Percentiles rank a stretch among this genome's conserved stretches.
Conservation (phyloP, 2,797 vertebrate species). For the Alcedo atthis region DNA sequence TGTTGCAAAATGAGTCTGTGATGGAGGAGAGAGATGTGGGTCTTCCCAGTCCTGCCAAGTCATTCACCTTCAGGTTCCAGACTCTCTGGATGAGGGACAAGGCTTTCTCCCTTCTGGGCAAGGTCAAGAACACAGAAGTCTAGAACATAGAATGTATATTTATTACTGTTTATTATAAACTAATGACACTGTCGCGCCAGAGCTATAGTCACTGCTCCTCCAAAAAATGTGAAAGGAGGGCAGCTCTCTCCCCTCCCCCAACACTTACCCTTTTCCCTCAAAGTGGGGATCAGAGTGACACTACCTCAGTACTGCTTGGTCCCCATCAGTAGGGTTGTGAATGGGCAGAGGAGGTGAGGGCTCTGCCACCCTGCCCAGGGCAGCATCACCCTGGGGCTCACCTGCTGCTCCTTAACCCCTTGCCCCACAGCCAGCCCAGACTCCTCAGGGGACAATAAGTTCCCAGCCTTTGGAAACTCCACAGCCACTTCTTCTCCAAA, state of each 20-base stretch:
- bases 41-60: background rate
- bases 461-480: background rate
- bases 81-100: background rate
- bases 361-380: background rate
- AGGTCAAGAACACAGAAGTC: background rate
- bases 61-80: background rate
- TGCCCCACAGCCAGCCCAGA: accelerated
- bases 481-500: background rate
- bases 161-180: background rate
- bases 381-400: background rate
- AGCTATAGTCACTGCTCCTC: background rate
- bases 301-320: background rate
- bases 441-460: background rate
- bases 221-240: background rate
- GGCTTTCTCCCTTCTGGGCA: background rate
- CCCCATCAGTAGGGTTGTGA: background rate
- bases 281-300: background rate
- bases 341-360: background rate
- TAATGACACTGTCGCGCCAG: accelerated
- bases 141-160: background rate
- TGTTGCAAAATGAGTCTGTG: background rate
- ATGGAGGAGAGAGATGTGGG: background rate
- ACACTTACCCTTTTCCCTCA: background rate
- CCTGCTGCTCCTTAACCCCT: background rate
- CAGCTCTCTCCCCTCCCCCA: background rate